Conservation (phyloP, 2,113 vertebrate genomes). For the Theropithecus gelada region DNA sequence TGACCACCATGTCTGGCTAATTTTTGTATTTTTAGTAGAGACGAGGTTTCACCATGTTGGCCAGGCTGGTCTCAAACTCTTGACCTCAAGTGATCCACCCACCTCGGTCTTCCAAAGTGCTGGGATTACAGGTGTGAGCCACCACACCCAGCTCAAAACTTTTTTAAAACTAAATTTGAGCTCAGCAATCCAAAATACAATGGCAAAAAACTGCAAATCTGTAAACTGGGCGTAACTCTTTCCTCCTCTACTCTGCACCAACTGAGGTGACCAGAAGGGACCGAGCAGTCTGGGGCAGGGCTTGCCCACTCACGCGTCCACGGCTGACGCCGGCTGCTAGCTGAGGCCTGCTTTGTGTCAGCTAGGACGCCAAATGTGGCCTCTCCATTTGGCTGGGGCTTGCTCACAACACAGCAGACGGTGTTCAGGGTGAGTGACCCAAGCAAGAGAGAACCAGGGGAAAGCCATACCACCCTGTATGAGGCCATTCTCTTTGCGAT, state of each 20-base stretch:
- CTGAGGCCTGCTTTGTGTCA: neutral
- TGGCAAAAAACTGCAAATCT: neutral
- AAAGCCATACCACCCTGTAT: too few species aligned
- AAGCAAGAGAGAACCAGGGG: neutral
- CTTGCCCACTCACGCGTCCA: accelerated
- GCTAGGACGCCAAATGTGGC: neutral
- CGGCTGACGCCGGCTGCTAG: neutral
- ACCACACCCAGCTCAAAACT: too few species aligned
- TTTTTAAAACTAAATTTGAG: neutral
- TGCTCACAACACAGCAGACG: accelerated
- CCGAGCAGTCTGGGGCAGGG: neutral
- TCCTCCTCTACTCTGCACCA: neutral
- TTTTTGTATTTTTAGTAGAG: too few species aligned
- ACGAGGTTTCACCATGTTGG: too few species aligned
- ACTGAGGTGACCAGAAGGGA: neutral
- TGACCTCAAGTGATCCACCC: too few species aligned
- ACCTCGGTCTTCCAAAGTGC: too few species aligned
- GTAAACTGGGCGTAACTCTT: neutral
- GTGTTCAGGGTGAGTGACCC: neutral
- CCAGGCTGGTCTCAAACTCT: too few species aligned
- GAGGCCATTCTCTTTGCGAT: too few species aligned
- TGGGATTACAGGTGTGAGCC: too few species aligned
- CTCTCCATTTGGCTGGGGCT: too few species aligned
- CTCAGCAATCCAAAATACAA: neutral
- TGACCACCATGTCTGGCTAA: too few species aligned